Conservation (phyloP, 2,888 invertebrate species). For the Perizoma affinitatum region DNA sequence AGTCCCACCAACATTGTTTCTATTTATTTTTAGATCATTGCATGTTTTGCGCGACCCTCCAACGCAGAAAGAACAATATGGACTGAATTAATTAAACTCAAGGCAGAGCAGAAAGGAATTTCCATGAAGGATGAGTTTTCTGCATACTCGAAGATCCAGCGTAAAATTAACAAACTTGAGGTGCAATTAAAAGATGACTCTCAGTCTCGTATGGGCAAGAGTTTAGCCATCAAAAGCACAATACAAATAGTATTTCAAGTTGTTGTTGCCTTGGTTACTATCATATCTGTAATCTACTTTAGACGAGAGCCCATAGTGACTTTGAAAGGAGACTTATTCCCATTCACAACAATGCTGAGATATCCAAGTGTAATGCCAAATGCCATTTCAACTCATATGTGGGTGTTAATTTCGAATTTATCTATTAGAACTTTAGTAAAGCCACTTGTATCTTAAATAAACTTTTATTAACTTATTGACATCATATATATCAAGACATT, state of each 20-base stretch:
- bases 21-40: conserved; percentile 70
- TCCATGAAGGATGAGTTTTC: conserved; percentile 86
- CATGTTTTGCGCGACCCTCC: conserved; percentile 75
- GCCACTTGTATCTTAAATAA: conserved; percentile 56
- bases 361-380: conserved; percentile 74
- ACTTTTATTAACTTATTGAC: too few relatives aligned
- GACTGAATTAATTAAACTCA: conserved; percentile 67
- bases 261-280: conserved; percentile 57
- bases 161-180: conserved; percentile 83
- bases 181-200: conserved; percentile 69
- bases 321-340: conserved; percentile 69
- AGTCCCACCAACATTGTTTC: not conserved
- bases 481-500: too few relatives aligned
- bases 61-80: conserved; percentile 69
- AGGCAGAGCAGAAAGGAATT: conserved; percentile 73
- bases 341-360: conserved; percentile 64
- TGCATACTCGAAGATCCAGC: conserved; percentile 83
- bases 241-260: conserved; percentile 65
- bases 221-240: conserved; percentile 67
- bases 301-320: conserved; percentile 72
- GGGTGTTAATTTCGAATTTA: conserved; percentile 75
- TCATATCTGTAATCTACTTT: conserved; percentile 72
- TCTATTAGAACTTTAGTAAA: conserved; percentile 70
- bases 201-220: conserved; percentile 66
- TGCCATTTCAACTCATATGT: conserved; percentile 74